These are phyloP conservation scores for Onychostruthus taczanowskii DNA, from an alignment of 2,113 vertebrate species.

Conservation along the genomic window DNA sequence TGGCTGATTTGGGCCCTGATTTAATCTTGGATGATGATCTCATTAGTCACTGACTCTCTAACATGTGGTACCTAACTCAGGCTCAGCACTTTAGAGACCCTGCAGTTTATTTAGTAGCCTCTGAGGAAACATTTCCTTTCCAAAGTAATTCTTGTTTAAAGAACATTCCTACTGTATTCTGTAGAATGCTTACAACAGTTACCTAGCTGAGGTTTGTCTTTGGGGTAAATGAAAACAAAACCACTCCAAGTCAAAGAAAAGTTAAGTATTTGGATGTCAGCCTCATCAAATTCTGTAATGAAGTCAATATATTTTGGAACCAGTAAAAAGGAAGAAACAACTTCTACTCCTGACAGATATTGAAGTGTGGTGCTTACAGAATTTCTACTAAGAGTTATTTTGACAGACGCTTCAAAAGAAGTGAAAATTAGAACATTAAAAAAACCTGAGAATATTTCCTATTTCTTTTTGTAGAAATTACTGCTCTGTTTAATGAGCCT, in stretches of 20 bases:
- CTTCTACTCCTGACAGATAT: slow-evolving; percentile 36
- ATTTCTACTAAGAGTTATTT: slow-evolving; percentile 48
- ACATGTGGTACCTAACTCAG: slow-evolving; percentile 39
- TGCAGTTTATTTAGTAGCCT: neutral
- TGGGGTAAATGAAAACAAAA: slow-evolving; percentile 5
- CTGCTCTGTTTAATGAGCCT: slow-evolving; percentile 52
- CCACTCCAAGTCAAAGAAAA: neutral
- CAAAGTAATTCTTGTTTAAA: neutral
- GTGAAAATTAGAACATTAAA: slow-evolving; percentile 58
- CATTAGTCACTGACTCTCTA: slow-evolving; percentile 49
- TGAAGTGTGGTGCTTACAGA: neutral
- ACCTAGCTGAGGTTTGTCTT: neutral
- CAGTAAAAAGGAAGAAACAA: neutral
- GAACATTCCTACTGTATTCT: neutral
- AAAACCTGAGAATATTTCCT: slow-evolving; percentile 34
- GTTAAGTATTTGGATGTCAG: slow-evolving; percentile 15
- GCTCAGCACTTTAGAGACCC: neutral
- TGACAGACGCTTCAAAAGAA: slow-evolving; percentile 54
- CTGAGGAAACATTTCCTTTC: slow-evolving; percentile 5
- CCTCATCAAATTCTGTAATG: neutral
- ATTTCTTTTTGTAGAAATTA: slow-evolving; percentile 46
- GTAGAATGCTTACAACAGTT: neutral
- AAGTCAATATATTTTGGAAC: slow-evolving; percentile 49
- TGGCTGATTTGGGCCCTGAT: slow-evolving; percentile 29
- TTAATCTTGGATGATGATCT: slow-evolving; percentile 45